Evolutionary conservation across 2,797 vertebrate genomes (phyloP).

Genomic region (Merluccius polli): DNA sequence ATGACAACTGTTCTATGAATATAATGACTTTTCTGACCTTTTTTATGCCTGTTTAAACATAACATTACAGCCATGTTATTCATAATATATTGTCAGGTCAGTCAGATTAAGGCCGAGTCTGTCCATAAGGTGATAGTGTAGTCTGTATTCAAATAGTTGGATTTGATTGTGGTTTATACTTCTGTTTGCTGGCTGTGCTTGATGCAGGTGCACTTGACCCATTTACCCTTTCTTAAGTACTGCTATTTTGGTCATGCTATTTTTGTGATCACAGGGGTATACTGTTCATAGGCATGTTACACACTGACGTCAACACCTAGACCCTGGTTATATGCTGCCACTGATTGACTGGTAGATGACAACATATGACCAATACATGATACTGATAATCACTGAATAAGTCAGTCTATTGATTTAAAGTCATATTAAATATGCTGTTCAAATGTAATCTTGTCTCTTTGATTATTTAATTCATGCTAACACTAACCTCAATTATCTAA

Average conservation of each 20-base stretch:
- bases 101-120: too few species aligned
- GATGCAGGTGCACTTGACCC: neutral
- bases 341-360: too few species aligned
- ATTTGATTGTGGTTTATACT: neutral
- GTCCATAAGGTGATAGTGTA: neutral
- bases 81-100: too few species aligned
- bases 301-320: neutral
- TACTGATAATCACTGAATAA: too few species aligned
- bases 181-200: neutral
- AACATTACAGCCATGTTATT: too few species aligned
- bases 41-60: neutral
- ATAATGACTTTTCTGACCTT: neutral
- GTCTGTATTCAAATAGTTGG: neutral
- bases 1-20: neutral
- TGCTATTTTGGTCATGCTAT: neutral
- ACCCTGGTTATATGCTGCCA: neutral
- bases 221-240: slow-evolving; percentile 1
- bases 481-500: too few species aligned
- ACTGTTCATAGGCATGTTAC: neutral
- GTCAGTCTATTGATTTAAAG: too few species aligned
- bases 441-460: too few species aligned
- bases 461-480: too few species aligned
- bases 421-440: too few species aligned
- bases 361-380: too few species aligned
- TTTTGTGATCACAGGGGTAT: neutral